Evolutionary conservation across 2,113 vertebrate genomes (phyloP), one percentile per base, ranked within the genome.

Genomic region (Chloroceryle aenea): DNA sequence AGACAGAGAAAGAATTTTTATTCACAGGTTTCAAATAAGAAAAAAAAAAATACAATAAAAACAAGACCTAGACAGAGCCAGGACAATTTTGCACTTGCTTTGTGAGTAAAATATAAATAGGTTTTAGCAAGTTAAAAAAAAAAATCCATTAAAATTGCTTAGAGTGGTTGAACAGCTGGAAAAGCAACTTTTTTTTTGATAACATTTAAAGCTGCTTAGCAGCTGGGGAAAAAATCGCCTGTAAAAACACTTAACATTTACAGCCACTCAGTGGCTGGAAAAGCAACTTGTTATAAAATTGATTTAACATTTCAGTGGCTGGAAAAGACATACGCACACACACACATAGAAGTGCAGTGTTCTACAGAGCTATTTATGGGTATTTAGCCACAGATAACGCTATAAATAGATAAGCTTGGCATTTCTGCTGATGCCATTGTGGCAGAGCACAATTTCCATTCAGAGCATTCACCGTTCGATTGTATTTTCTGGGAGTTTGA

Each of bases 161-260:
- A 95, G 96, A 97, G 93, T 96, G 82, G 87, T 95, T 98, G 96
- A 97, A 97, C 97, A 98, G 97, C 97, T 98, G 98, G 97, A 97
- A 98, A 98, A 98, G 91, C 86, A 95, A 92, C 76, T 92, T 27
- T 95, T 88, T 87, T 76, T 87, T 95, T 95, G 94, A 97, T 97
- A 97, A 95, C 92, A 97, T 97, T 97, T 97, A 97, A 98, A 98
- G 97, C 96, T 91, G 95, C 95, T 97, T 95, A 98, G 97, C 98
- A 97, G 97, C 98, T 98, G 98, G 95, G 95, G 96, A 92, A 96
- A 95, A 97, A 98, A 97, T 97, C 7, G 96, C 97, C 98, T 98
- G 98, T 98, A 97, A 98, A 98, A 98, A 97, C 97, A 98, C 96
- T 98, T 98, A 98, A 98, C 98, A 97, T 98, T 98, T 98, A 98